A percentile compares a stretch with the other conserved stretches of the same genome.
Conservation (phyloP, 2,113 vertebrate genomes). For the Cyprinodon tularosa region DNA sequence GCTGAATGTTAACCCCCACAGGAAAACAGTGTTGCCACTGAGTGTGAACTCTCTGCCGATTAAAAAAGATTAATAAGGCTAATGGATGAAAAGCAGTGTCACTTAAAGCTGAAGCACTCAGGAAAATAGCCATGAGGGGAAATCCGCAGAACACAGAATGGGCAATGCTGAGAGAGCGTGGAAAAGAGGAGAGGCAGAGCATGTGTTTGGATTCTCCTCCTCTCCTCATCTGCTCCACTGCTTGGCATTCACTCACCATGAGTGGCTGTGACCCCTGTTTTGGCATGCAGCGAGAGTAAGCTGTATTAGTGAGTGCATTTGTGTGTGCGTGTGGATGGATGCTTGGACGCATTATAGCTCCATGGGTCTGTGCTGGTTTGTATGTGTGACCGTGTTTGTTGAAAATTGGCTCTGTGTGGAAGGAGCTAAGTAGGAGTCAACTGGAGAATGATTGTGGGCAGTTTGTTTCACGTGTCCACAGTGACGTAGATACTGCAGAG, state of each 20-base stretch:
- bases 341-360: slow-evolving; percentile 13
- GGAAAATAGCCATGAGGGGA: slow-evolving; percentile 42
- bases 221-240: slow-evolving; percentile 61
- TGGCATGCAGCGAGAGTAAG: slow-evolving; percentile 53
- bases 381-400: slow-evolving; percentile 29
- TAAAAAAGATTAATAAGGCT: slow-evolving; percentile 74
- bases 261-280: slow-evolving; percentile 64
- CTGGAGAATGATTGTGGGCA: slow-evolving; percentile 47
- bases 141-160: slow-evolving; percentile 24
- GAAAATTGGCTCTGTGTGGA: slow-evolving; percentile 43
- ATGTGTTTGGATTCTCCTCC: slow-evolving; percentile 47
- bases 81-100: slow-evolving; percentile 63
- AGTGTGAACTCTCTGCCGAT: slow-evolving; percentile 63
- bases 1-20: slow-evolving; percentile 62
- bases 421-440: slow-evolving; percentile 55
- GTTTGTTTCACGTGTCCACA: slow-evolving; percentile 41
- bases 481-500: slow-evolving; percentile 58
- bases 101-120: slow-evolving; percentile 45
- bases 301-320: slow-evolving; percentile 35
- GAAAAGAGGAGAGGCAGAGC: slow-evolving; percentile 1
- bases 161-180: slow-evolving; percentile 12
- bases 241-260: slow-evolving; percentile 59
- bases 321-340: slow-evolving; percentile 23
- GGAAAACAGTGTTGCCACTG: slow-evolving; percentile 57
- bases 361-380: slow-evolving; percentile 23